These are phyloP conservation scores for Rallus limicola DNA, from an alignment of 2,113 vertebrate genomes.

Conservation along the genomic window DNA sequence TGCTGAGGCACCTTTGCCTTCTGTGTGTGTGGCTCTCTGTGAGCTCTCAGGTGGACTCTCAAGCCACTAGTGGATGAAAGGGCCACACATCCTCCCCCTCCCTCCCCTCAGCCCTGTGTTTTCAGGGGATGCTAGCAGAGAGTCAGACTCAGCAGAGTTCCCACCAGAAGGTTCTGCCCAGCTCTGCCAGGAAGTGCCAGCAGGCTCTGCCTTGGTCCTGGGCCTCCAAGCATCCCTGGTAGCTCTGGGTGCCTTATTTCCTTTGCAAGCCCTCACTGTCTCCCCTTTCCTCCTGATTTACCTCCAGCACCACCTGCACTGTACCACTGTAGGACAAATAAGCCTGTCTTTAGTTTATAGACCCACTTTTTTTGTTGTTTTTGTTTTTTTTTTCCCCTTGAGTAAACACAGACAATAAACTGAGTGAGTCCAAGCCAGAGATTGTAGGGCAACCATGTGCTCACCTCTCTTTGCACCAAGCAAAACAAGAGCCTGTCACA, in stretches of 20 bases:
- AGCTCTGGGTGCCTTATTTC: background rate
- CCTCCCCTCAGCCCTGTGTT: rapidly evolving
- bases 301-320: background rate
- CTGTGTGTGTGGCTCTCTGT: rapidly evolving
- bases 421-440: rapidly evolving
- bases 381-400: background rate
- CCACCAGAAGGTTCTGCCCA: conserved; percentile 49
- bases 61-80: background rate
- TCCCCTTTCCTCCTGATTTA: background rate
- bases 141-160: background rate
- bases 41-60: background rate
- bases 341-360: background rate
- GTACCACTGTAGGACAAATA: background rate
- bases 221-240: background rate
- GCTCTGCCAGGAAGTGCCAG: background rate
- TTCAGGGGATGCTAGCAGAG: background rate
- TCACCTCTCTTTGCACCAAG: background rate
- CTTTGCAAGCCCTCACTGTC: background rate
- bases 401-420: background rate
- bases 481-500: background rate
- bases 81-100: background rate
- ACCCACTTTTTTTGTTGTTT: background rate
- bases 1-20: background rate
- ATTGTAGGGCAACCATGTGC: background rate
- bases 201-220: background rate